These are phyloP conservation scores for Tetramorium simillimum DNA, from an alignment of 1,140 invertebrate genomes.

Conservation along the genomic window DNA sequence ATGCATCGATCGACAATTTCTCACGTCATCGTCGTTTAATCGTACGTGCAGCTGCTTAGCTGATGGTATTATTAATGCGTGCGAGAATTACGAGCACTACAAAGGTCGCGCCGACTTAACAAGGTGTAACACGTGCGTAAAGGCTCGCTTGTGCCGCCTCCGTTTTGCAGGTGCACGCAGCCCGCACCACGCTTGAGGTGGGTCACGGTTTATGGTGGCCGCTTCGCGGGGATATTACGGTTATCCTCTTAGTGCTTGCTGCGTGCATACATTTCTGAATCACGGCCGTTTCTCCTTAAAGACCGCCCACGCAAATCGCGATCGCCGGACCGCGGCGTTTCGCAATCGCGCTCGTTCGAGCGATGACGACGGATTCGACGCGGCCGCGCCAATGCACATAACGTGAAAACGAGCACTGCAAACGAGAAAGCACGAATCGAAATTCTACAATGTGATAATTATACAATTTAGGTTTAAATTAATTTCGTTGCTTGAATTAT, in stretches of 20 bases:
- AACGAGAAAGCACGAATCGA: neutral
- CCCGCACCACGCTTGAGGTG: neutral
- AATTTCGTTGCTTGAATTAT: neutral
- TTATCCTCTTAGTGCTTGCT: constrained; percentile 12
- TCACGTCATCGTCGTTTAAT: neutral
- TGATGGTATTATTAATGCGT: neutral
- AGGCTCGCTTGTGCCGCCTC: neutral
- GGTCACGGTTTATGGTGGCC: constrained; percentile 55
- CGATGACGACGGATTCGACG: constrained; percentile 28
- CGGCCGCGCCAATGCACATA: neutral
- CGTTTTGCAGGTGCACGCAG: constrained; percentile 55
- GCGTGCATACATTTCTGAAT: constrained; percentile 30
- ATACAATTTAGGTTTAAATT: neutral
- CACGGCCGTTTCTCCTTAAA: constrained; percentile 34
- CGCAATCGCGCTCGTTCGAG: constrained; percentile 52
- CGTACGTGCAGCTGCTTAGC: constrained; percentile 5
- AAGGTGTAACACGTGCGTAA: constrained; percentile 49
- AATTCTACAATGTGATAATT: neutral
- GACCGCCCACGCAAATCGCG: constrained; percentile 8
- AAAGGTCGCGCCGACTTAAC: constrained; percentile 35
- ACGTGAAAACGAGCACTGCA: neutral
- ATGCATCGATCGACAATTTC: neutral
- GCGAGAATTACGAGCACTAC: neutral
- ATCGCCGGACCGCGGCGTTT: constrained; percentile 20
- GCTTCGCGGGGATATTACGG: constrained; percentile 27